These are phyloP conservation scores for Eufriesea mexicana DNA, from an alignment of 1,140 invertebrate genomes.

Conservation along the genomic window DNA sequence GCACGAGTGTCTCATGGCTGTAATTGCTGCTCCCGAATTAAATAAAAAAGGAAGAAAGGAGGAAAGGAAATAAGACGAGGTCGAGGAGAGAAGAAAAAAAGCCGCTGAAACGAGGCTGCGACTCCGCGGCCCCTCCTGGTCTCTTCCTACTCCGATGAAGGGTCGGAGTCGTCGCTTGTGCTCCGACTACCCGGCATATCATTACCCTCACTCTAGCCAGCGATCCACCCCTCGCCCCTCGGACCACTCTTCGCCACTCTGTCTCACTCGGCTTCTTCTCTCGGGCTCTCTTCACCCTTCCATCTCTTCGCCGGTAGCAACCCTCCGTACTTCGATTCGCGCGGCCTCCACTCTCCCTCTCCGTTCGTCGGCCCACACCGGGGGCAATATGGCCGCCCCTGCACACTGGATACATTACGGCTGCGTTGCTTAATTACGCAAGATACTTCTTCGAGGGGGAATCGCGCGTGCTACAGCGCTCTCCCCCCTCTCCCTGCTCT, in stretches of 20 bases:
- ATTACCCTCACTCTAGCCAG: conserved; percentile 64
- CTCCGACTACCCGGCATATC: conserved; percentile 70
- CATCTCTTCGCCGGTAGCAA: conserved; percentile 66
- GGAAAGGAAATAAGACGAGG: conserved; percentile 19
- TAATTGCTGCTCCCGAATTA: conserved; percentile 67
- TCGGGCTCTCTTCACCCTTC: conserved; percentile 59
- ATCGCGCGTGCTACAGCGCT: conserved; percentile 31
- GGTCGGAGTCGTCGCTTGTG: conserved; percentile 62
- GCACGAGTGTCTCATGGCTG: conserved; percentile 59
- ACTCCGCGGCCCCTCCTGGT: conserved; percentile 36
- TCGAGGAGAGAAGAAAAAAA: conserved; percentile 31
- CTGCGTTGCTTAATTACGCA: conserved; percentile 77
- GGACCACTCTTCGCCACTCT: conserved; percentile 23
- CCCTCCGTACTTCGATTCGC: conserved; percentile 69
- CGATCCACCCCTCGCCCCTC: conserved; percentile 29
- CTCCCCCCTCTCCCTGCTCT: neutral
- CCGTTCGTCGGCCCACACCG: conserved; percentile 43
- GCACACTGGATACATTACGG: conserved; percentile 73
- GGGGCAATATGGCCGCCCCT: conserved; percentile 73
- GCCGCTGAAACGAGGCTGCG: conserved; percentile 44
- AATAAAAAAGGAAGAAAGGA: conserved; percentile 50
- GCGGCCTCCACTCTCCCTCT: conserved; percentile 43
- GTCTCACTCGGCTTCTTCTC: conserved; percentile 28
- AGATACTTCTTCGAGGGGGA: conserved; percentile 70
- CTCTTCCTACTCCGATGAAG: conserved; percentile 47